A percentile compares a stretch with the other conserved stretches of the same genome.
Conservation (phyloP, 2,888 invertebrate species). For the Chymomyza fuscimana region DNA sequence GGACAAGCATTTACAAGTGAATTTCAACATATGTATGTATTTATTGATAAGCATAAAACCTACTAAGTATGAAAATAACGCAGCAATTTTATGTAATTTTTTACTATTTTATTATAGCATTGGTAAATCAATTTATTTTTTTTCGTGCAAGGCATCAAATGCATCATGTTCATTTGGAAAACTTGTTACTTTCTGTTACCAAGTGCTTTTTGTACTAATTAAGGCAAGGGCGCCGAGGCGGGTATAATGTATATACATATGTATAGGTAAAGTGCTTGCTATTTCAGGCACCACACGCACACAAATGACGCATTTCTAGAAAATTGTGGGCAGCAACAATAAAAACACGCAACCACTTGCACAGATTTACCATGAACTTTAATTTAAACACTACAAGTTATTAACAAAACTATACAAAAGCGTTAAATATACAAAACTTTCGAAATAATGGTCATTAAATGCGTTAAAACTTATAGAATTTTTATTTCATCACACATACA, state of each 20-base stretch:
- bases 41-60: conserved; percentile 1
- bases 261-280: conserved; percentile 12
- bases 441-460: background rate
- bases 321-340: conserved; percentile 41
- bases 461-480: background rate
- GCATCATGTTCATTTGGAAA: background rate
- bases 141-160: background rate
- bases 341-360: conserved; percentile 10
- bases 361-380: background rate
- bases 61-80: no score
- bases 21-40: no score
- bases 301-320: conserved; percentile 50
- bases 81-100: background rate
- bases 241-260: background rate
- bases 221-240: conserved; percentile 14
- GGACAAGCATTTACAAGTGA: background rate
- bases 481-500: conserved; percentile 14
- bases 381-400: background rate
- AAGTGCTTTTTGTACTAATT: conserved; percentile 36
- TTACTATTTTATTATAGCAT: background rate
- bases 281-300: conserved; percentile 40
- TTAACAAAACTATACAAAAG: background rate
- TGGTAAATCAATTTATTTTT: background rate
- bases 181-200: conserved; percentile 37
- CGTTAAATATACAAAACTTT: background rate